phyloP scores from a whole-genome alignment of 2,888 invertebrate species.

The Lingula anatina region DNA sequence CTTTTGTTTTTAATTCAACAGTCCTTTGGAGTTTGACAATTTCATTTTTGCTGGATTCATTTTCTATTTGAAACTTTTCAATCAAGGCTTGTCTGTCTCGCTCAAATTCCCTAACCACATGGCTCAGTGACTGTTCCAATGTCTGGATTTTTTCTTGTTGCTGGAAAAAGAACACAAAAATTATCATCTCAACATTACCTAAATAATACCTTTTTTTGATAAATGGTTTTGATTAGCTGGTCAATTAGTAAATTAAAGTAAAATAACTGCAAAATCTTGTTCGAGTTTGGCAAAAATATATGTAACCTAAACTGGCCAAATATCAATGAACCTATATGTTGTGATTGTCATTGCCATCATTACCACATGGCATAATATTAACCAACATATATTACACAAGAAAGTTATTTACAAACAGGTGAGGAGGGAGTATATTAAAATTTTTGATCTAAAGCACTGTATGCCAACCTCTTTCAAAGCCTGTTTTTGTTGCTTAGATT shows the following conservation, averaged over 20 bases:
- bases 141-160: slow-evolving; percentile 41
- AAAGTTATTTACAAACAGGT: too few species aligned
- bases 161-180: slow-evolving; percentile 21
- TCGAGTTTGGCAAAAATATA: too few species aligned
- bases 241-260: too few species aligned
- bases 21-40: slow-evolving; percentile 45
- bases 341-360: too few species aligned
- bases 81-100: slow-evolving; percentile 29
- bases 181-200: too few species aligned
- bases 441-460: not conserved
- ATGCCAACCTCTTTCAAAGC: slow-evolving; percentile 35
- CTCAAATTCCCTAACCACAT: slow-evolving; percentile 48
- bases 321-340: too few species aligned
- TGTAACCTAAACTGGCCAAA: too few species aligned
- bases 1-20: slow-evolving; percentile 47
- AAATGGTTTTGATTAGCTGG: too few species aligned
- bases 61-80: slow-evolving; percentile 29
- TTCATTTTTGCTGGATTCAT: slow-evolving; percentile 39
- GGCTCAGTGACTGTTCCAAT: slow-evolving; percentile 46
- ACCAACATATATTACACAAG: not conserved
- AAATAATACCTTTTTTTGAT: too few species aligned
- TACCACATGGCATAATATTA: too few species aligned
- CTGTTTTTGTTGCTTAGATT: slow-evolving; percentile 37
- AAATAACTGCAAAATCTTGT: too few species aligned
- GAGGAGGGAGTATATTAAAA: too few species aligned